Evolutionary conservation across 2,888 invertebrate species (phyloP).

Genomic region (Tiphia femorata): DNA sequence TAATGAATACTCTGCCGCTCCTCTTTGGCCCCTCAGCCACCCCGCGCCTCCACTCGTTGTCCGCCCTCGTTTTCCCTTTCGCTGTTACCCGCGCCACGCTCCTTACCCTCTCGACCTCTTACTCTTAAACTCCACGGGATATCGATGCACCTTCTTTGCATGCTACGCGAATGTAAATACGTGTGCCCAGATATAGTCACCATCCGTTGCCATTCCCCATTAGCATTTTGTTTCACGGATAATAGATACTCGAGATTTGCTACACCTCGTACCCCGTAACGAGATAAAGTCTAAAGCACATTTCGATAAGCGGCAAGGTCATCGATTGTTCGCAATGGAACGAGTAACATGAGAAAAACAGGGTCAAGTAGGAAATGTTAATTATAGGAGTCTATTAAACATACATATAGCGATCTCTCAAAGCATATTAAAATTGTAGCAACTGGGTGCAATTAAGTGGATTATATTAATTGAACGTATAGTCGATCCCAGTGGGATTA

Average conservation of each 20-base stretch:
- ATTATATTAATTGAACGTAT: too few relatives aligned
- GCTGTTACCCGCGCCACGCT: constrained; percentile 3
- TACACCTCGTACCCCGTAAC: constrained; percentile 4
- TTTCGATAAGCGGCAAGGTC: background rate
- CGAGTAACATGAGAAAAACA: too few relatives aligned
- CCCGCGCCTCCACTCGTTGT: constrained; percentile 18
- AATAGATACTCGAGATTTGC: constrained; percentile 21
- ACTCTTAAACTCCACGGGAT: constrained; percentile 29
- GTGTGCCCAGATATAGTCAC: background rate
- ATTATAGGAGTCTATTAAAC: too few relatives aligned
- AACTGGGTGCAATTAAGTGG: too few relatives aligned
- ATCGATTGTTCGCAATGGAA: background rate
- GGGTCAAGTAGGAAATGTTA: too few relatives aligned
- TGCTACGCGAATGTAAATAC: background rate
- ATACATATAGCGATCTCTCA: too few relatives aligned
- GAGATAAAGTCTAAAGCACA: constrained; percentile 2
- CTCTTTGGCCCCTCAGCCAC: too few relatives aligned
- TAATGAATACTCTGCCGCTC: constrained; percentile 51
- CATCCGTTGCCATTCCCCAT: constrained; percentile 23
- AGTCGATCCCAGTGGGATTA: too few relatives aligned
- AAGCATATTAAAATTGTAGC: too few relatives aligned
- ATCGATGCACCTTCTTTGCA: constrained; percentile 30
- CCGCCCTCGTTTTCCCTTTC: constrained; percentile 25
- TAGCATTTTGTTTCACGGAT: constrained; percentile 39
- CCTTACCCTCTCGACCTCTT: constrained; percentile 1